Conservation (phyloP, 2,888 invertebrate species). For the Molorchus minor region DNA sequence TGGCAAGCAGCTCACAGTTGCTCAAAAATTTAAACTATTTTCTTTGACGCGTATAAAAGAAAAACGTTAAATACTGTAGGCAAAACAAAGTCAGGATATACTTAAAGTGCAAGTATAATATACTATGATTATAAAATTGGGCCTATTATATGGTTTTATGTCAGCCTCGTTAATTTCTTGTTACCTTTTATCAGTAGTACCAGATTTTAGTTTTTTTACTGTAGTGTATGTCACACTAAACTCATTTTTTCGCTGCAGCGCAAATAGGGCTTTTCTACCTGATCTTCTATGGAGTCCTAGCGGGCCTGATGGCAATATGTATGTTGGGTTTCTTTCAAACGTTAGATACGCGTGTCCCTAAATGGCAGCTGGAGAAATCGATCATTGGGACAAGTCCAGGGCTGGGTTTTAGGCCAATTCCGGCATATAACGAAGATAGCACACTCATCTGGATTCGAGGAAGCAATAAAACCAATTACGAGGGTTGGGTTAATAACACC, state of each 20-base stretch:
- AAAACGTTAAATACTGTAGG: no score
- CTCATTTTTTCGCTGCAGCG: not conserved
- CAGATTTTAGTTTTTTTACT: no score
- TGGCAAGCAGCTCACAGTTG: no score
- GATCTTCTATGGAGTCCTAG: not conserved
- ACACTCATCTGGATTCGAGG: not conserved
- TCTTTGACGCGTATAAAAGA: no score
- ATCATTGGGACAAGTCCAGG: not conserved
- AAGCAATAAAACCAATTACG: not conserved
- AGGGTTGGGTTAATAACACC: not conserved
- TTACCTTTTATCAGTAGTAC: no score
- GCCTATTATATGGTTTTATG: no score
- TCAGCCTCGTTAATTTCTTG: no score
- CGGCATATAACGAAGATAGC: not conserved
- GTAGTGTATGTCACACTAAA: no score
- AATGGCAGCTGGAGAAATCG: not conserved
- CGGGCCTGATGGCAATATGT: not conserved
- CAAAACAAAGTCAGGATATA: no score
- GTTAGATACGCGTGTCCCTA: not conserved
- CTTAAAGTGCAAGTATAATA: no score
- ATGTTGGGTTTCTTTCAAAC: not conserved
- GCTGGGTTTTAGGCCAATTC: not conserved
- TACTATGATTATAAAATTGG: no score
- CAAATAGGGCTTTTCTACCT: not conserved
- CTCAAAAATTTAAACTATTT: no score